Conservation (phyloP, 2,888 invertebrate genomes). For the Coleophora flavipennella region DNA sequence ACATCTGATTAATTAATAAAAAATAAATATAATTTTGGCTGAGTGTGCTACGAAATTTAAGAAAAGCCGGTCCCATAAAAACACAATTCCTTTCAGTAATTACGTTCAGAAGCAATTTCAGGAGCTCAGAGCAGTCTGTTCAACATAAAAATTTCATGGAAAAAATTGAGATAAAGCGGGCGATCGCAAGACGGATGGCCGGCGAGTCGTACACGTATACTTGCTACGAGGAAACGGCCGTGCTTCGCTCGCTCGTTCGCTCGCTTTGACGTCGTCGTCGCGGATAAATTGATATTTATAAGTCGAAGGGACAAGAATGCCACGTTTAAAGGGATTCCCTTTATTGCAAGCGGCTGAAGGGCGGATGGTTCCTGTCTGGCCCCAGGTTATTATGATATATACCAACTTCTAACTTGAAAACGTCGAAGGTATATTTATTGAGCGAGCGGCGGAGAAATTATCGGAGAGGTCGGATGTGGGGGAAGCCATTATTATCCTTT, state of each 20-base stretch:
- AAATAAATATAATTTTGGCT: no score
- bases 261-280: slow-evolving; percentile 23
- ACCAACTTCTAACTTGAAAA: slow-evolving; percentile 59
- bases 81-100: slow-evolving; percentile 10
- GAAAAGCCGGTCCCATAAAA: slow-evolving; percentile 1
- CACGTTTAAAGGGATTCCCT: slow-evolving; percentile 69
- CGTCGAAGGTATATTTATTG: slow-evolving; percentile 70
- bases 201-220: slow-evolving; percentile 43
- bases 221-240: slow-evolving; percentile 48
- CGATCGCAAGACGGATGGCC: slow-evolving; percentile 40
- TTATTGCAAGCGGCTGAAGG: slow-evolving; percentile 61
- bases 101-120: slow-evolving; percentile 10
- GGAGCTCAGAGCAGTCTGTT: slow-evolving; percentile 10
- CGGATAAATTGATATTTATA: slow-evolving; percentile 73
- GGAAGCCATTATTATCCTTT: slow-evolving; percentile 68
- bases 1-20: no score
- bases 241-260: slow-evolving; percentile 14
- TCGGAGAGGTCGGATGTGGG: slow-evolving; percentile 56
- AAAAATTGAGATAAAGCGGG: slow-evolving; percentile 43
- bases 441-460: slow-evolving; percentile 54
- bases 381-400: slow-evolving; percentile 67
- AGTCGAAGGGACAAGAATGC: slow-evolving; percentile 59
- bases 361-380: slow-evolving; percentile 60
- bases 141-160: slow-evolving; percentile 32
- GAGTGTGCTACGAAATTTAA: background rate